Evolutionary conservation across 2,113 vertebrate species (phyloP).

Genomic region (Megaptera novaeangliae): DNA sequence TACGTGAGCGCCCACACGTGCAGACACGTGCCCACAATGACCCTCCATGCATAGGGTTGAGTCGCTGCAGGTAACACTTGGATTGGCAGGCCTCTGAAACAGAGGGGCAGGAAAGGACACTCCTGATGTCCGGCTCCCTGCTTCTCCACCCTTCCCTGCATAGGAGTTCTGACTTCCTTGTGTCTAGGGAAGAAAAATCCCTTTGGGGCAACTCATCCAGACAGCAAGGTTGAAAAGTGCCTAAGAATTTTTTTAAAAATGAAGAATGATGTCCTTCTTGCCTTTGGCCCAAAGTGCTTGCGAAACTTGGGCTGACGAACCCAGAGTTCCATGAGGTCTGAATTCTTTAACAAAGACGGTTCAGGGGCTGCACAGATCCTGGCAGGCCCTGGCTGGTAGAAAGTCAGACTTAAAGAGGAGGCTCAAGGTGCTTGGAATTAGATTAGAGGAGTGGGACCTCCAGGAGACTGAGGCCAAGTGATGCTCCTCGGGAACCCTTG

Average conservation of each 20-base stretch:
- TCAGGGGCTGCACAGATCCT: background rate
- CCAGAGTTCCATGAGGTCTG: slow-evolving; percentile 18
- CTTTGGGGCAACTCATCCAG: slow-evolving; percentile 18
- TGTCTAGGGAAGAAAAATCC: slow-evolving; percentile 34
- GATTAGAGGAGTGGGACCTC: background rate
- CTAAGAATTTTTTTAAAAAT: background rate
- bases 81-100: slow-evolving; percentile 19
- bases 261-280: slow-evolving; percentile 29
- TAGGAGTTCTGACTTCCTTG: slow-evolving; percentile 23
- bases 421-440: background rate
- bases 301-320: slow-evolving; percentile 9
- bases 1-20: slow-evolving; percentile 71
- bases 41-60: slow-evolving; percentile 40
- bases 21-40: slow-evolving; percentile 74
- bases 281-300: slow-evolving; percentile 57
- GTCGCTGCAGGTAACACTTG: slow-evolving; percentile 63
- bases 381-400: background rate
- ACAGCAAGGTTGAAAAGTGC: slow-evolving; percentile 66
- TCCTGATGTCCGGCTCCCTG: background rate
- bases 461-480: background rate
- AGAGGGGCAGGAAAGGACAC: background rate
- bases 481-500: background rate
- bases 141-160: background rate
- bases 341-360: background rate
- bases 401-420: background rate